Base-by-base conservation (phyloP, 2,888 invertebrate species). In the Arctia plantaginis region DNA sequence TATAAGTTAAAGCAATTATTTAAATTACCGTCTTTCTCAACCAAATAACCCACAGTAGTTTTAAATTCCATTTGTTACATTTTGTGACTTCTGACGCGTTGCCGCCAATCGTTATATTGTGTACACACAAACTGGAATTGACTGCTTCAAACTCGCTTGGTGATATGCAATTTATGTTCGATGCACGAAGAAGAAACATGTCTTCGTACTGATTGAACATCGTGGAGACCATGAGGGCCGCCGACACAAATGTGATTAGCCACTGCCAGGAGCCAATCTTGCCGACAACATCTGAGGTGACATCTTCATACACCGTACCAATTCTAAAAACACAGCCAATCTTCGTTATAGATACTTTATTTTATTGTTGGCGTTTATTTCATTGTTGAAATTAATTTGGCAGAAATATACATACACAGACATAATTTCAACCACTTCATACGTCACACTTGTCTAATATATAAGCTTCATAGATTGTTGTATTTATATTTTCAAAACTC, bases 251-350 rank as follows among this genome's bases (percentile, higher is more conserved):
- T 18, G 94, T 94, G 13, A 94, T 91, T 62, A 94, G 81, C 92
- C 94, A 94, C 84, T 95, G 95, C 95, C 95, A 95, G 2, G 88
- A 78, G 0, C 95, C 95, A 33, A 95, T 94, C 65, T 87, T 88
- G 13, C 95, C 95, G 39, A 94, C 80, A 12, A 94, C 92, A 69
- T 95, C 94, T 0, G 94, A 91, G 23, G 93, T 94, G n/a, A 95
- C 93, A 83, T 95, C 95, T 86, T 95, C 95, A 77, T 93, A 88
- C 41, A 94, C 88, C 3, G 94, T 93, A 59, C 95, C 95, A 74
- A 95, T 93, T 83, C 95, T 95, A 85, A 41, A 91, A 93, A 73
- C 76, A 75, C 30, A 30, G 3, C 8, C 30, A 30, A 30, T 18
- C 1, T 62, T 30, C 27, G 4, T 62, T 30, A 30, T 30, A 8